A percentile compares a stretch with the other conserved stretches of the same genome.
Evolutionary conservation across 2,113 vertebrate species (phyloP).

Genomic region (Rhagologus leucostigma): DNA sequence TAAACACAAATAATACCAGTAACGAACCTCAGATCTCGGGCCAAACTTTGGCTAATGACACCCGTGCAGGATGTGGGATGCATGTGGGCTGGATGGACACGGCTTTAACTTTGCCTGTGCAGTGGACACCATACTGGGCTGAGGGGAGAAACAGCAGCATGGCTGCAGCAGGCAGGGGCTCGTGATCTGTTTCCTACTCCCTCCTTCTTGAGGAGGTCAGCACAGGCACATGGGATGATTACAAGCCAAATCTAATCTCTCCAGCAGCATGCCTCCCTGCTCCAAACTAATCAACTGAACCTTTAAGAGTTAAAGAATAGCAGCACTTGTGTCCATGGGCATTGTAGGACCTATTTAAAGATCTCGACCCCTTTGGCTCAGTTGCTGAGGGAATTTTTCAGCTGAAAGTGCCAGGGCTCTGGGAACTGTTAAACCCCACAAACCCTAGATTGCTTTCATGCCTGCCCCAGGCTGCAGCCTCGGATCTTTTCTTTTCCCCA

Average conservation of each 20-base stretch:
- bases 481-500: constrained; percentile 18
- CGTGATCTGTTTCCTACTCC: background rate
- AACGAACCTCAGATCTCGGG: background rate
- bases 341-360: constrained; percentile 33
- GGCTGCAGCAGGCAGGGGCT: background rate
- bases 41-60: background rate
- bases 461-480: background rate
- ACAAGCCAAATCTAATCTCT: constrained; percentile 7
- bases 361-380: constrained; percentile 34
- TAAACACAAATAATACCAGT: background rate
- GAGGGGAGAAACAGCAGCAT: background rate
- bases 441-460: constrained; percentile 32
- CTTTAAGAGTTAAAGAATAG: constrained; percentile 68
- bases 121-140: fast-evolving
- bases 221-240: background rate
- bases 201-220: constrained; percentile 4
- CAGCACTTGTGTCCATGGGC: constrained; percentile 59
- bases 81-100: fast-evolving
- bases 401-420: constrained; percentile 54
- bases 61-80: background rate
- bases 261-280: background rate
- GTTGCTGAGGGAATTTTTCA: constrained; percentile 31
- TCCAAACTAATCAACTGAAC: constrained; percentile 45
- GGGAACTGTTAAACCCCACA: constrained; percentile 33
- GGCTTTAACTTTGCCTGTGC: background rate